phyloP scores from a whole-genome alignment of 1,140 invertebrate species.

The Aphaenogaster floridana region DNA sequence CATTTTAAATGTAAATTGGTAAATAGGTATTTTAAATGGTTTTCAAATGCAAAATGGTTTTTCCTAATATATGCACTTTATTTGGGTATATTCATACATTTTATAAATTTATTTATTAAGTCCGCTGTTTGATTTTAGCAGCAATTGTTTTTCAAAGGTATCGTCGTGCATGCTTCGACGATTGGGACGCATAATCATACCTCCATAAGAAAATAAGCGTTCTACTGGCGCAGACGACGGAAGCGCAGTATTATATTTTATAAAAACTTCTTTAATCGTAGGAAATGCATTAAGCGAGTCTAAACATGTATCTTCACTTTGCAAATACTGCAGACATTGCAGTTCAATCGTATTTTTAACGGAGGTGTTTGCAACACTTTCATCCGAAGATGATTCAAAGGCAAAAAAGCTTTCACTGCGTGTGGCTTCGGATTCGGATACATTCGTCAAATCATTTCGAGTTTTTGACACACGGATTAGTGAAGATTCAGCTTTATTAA shows the following conservation, averaged over 20 bases:
- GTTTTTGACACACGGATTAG: conserved; percentile 8
- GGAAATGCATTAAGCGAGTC: conserved; percentile 44
- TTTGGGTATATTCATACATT: no score
- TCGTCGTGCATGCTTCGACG: conserved; percentile 22
- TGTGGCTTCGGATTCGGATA: conserved; percentile 24
- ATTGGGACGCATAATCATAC: conserved; percentile 29
- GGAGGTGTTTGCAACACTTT: conserved; percentile 29
- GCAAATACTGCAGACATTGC: conserved; percentile 54
- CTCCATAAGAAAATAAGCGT: conserved; percentile 36
- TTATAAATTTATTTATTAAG: no score
- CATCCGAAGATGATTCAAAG: conserved; percentile 30
- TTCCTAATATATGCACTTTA: no score
- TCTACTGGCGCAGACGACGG: conserved; percentile 56
- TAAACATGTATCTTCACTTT: conserved; percentile 30
- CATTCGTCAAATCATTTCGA: conserved; percentile 14
- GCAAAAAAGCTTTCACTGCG: conserved; percentile 5
- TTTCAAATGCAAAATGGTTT: neutral
- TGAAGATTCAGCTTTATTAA: conserved; percentile 22
- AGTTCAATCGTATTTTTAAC: conserved; percentile 46
- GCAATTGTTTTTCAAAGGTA: conserved; percentile 10
- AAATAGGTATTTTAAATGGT: conserved; percentile 35
- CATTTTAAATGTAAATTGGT: conserved; percentile 24
- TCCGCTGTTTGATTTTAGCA: no score
- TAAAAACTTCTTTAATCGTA: conserved; percentile 43
- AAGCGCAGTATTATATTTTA: conserved; percentile 54